Evolutionary conservation across 1,140 invertebrate species (phyloP), one percentile per base, ranked within the genome.

Genomic region (Panulirus ornatus): DNA sequence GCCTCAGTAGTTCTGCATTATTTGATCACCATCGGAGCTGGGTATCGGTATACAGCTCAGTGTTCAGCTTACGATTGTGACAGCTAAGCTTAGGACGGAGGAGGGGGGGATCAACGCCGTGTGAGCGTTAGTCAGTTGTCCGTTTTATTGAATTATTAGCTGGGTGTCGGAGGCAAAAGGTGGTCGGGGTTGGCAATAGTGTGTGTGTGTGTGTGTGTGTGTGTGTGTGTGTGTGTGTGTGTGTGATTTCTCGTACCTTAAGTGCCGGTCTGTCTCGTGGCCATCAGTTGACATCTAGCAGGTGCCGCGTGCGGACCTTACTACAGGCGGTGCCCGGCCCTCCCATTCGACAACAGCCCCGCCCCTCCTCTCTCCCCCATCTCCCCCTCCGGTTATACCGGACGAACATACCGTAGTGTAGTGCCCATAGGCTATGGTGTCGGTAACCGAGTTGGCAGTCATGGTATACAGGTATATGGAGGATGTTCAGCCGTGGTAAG

Each of bases 261-360:
- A 54, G 14, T 81, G 78, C 36, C 34, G 70, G 34, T 51, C 22
- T 79, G 36, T 6, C 1, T 27, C 51, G 51, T 54, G 38, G n/a
- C 66, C 36, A 34, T 14, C 85, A 87, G 85, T 87, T 76, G 85
- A 87, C 73, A 79, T 79, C 85, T 79, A 27, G 75, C 85, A 87
- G 75, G 85, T 87, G 75, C 36, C 1, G 51, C 54, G 85, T 27
- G 75, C 75, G 75, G 54, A 87, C 22, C n/a, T n/a, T n/a, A 27
- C 19, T 42, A 38, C 19, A 34, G 22, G n/a, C 70, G 14, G 47
- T 19, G 44, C 47, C 34, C 0, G 27, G 36, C n/a, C 38, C 34
- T 0, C 54, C 22, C 38, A 73, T 0, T 36, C 47, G 70, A 38
- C 38, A 30, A 66, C 36, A 19, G n/a, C 2, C 34, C 40, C 44